Percentiles rank a stretch among this genome's conserved stretches.
Conservation (phyloP, 2,113 vertebrate species). For the Tachysurus fulvidraco region DNA sequence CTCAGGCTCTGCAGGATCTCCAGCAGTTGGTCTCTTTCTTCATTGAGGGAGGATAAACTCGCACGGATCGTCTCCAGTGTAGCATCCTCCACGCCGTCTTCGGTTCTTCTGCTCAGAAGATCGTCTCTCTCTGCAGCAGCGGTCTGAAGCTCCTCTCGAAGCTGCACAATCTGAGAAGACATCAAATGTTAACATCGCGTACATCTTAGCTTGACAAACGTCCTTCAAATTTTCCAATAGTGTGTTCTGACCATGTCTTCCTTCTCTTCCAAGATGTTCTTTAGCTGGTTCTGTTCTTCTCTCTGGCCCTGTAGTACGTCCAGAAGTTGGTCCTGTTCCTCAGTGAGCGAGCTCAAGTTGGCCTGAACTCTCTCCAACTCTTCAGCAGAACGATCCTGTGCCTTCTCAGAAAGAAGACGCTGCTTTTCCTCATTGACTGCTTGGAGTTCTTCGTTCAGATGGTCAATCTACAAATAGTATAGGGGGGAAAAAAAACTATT, state of each 20-base stretch:
- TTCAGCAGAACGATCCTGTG: not conserved
- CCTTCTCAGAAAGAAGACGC: conserved; percentile 28
- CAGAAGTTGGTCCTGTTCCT: conserved; percentile 55
- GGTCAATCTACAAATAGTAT: not conserved
- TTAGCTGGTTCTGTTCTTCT: conserved; percentile 33
- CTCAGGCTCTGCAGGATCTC: conserved; percentile 37
- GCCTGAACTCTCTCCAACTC: conserved; percentile 46
- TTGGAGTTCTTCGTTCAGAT: conserved; percentile 27
- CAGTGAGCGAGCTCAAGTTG: conserved; percentile 50
- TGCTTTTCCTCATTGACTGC: conserved; percentile 34
- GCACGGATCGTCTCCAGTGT: conserved; percentile 36
- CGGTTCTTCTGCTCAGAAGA: conserved; percentile 26
- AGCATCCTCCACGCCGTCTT: conserved; percentile 17
- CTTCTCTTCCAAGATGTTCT: conserved; percentile 21
- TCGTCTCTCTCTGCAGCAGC: conserved; percentile 48
- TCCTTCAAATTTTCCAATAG: not conserved
- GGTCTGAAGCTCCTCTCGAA: conserved; percentile 54
- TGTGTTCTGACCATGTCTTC: conserved; percentile 24
- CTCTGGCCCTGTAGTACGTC: conserved; percentile 26
- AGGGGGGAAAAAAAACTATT: not conserved
- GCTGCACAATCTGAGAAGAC: conserved; percentile 39
- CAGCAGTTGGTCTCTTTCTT: conserved; percentile 56
- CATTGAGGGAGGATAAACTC: conserved; percentile 45
- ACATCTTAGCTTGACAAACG: not conserved
- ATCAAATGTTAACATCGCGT: not conserved